phyloP scores from a whole-genome alignment of 2,888 invertebrate species.

The Penaeus monodon region DNA sequence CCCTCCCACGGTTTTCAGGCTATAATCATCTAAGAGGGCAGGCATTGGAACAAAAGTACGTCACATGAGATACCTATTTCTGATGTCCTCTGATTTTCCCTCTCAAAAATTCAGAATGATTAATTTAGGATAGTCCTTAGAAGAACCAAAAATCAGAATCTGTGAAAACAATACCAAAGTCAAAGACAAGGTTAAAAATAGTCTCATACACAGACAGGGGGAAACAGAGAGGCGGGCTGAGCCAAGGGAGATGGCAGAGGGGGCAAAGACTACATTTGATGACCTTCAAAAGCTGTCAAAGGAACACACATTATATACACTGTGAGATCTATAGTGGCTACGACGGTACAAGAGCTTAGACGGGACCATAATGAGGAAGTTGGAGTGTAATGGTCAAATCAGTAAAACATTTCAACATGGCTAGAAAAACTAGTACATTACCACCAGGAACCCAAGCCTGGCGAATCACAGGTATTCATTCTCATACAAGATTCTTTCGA shows the following conservation, averaged over 20 bases:
- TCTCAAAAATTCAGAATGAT: too few relatives aligned
- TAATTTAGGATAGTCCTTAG: too few relatives aligned
- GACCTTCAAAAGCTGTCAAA: slow-evolving; percentile 39
- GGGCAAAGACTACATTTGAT: slow-evolving; percentile 27
- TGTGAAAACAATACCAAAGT: slow-evolving; percentile 5
- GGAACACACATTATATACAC: slow-evolving; percentile 49
- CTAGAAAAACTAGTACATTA: too few relatives aligned
- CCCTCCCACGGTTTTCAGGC: slow-evolving; percentile 36
- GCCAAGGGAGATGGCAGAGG: slow-evolving; percentile 33
- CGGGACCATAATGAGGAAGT: slow-evolving; percentile 23
- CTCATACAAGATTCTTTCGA: too few relatives aligned
- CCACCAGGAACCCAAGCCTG: too few relatives aligned
- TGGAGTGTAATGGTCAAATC: slow-evolving; percentile 31
- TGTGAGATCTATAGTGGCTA: slow-evolving; percentile 45
- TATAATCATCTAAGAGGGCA: neutral
- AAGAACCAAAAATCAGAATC: neutral
- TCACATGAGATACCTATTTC: neutral
- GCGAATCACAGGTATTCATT: too few relatives aligned
- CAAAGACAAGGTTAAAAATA: slow-evolving; percentile 15
- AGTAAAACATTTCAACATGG: neutral
- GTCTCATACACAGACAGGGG: slow-evolving; percentile 8
- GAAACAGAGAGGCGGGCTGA: slow-evolving; percentile 20
- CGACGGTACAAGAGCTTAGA: slow-evolving; percentile 44
- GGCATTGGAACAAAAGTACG: slow-evolving; percentile 1
- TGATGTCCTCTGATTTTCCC: too few relatives aligned